Evolutionary conservation across 2,888 invertebrate genomes (phyloP), one percentile per base, ranked within the genome.

Genomic region (Ischnus inquisitorius): DNA sequence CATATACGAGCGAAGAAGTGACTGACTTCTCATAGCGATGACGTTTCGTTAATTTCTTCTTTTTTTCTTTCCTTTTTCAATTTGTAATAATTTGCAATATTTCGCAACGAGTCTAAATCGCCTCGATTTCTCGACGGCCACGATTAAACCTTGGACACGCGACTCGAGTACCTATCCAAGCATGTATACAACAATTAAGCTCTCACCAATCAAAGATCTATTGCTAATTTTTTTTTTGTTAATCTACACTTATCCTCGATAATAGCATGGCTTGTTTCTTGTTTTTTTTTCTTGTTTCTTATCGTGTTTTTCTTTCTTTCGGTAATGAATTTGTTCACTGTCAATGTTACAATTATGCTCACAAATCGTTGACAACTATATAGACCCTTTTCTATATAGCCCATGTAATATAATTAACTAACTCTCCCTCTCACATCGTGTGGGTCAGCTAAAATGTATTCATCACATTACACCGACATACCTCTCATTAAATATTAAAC

Each of bases 401-500:
- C 82, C 72, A 78, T 71, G 71, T 82, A 82, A 75, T 81, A 77
- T 75, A 75, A 74, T 72, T 65, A 81, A 81, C 60, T 65, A 64
- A 68, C 65, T 79, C 57, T 79, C 68, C 79, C 81, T 75, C 69
- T 83, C 81, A 78, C 60, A 82, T 65, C 57, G 64, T 78, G 74
- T 74, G 79, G 83, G 78, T 46, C 76, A 65, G 34, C 65, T 83
- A 86, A 81, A 85, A 84, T 84, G 79, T 86, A 87, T 82, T 86
- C 86, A 87, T 77, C 87, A 77, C 78, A 83, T 86, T 84, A 87
- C 85, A 87, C 84, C 69, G 72, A 84, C 64, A 75, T 74, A 74
- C 72, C 65, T 67, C 76, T 71, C 69, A 77, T 82, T 85, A 85
- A 86, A 85, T 89, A 90, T 90, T 89, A 90, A 90, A 90, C 91